Evolutionary conservation across 2,888 invertebrate species (phyloP), one percentile per base, ranked within the genome.

Genomic region (Pimpla rufipes): DNA sequence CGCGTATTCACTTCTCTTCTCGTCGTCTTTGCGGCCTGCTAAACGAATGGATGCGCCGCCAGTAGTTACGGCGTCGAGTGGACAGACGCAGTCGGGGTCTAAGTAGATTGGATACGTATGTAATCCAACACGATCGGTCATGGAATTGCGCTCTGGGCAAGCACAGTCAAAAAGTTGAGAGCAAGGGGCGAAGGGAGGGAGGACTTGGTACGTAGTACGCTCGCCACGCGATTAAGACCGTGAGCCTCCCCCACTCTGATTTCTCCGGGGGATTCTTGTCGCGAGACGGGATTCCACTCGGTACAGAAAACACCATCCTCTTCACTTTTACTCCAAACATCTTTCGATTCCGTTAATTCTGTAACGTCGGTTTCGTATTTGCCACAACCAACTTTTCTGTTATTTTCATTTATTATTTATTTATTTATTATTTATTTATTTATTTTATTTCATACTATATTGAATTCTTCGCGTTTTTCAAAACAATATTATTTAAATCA

Each of bases 261-360:
- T 74, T 74, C 74, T 74, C 74, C 13, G 47, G 74, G 74, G 62
- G 62, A 74, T 74, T 74, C 74, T 50, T 47, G 62, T 50, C 59
- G 47, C 62, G 62, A 50, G 23, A 47, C 74, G 37, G 10, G 4
- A 74, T 59, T 74, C 35, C 37, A 59, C 2, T 35, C 35, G 50
- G 47, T 62, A 10, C 73, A 50, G 13, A 45, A 47, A 35, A 35
- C 59, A 6, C 8, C 23, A 11, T 37, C 42, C 1, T 21, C 29
- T 47, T 18, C 18, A 18, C 47, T 21, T 50, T 62, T 35, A n/a
- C 37, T n/a, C 4, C 23, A 10, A 37, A 40, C 0, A 18, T 8
- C 37, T 52, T 7, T 52, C 52, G 3, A 37, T 35, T 35, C 13
- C 18, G 40, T 64, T 13, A 1, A 42, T 62, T 40, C 35, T 7